A percentile compares a stretch with the other conserved stretches of the same genome.
These are phyloP conservation scores for Drosophila mettleri DNA, from an alignment of 2,888 invertebrate species.

Conservation along the genomic window DNA sequence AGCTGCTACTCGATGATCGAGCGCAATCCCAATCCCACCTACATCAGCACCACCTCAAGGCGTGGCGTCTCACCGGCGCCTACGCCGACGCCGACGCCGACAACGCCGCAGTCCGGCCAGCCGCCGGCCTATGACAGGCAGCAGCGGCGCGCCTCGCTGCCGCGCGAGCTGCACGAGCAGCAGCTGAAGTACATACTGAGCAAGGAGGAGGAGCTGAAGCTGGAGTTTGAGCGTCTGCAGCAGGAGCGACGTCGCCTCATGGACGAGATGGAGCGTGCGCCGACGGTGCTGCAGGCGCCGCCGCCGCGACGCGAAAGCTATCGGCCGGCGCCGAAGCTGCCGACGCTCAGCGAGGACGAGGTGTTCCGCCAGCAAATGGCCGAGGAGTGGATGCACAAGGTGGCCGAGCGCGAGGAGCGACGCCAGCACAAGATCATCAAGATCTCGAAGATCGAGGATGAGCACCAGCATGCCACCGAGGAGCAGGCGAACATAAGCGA, in stretches of 20 bases:
- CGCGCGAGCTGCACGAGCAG: conserved; percentile 87
- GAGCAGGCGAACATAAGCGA: conserved; percentile 87
- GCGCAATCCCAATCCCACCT: conserved; percentile 82
- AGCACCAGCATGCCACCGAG: conserved; percentile 54
- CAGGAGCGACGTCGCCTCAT: conserved; percentile 86
- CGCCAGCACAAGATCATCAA: conserved; percentile 92
- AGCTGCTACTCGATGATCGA: conserved; percentile 84
- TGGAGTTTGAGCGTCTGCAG: conserved; percentile 88
- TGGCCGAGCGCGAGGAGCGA: conserved; percentile 91
- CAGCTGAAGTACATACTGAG: conserved; percentile 88
- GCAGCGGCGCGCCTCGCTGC: conserved; percentile 86
- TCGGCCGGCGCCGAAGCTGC: conserved; percentile 77
- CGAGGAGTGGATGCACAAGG: conserved; percentile 92
- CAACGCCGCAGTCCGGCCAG: conserved; percentile 8
- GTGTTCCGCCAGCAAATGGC: conserved; percentile 92
- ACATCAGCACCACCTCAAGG: conserved; percentile 81
- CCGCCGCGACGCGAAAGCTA: conserved; percentile 77
- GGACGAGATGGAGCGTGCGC: conserved; percentile 80
- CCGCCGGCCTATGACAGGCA: conserved; percentile 71
- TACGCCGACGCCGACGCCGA: conserved; percentile 45
- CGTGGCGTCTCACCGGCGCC: conserved; percentile 73
- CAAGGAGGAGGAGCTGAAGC: conserved; percentile 89
- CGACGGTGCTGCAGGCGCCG: conserved; percentile 57
- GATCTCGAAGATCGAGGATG: conserved; percentile 87
- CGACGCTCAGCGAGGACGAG: conserved; percentile 89